Percentiles rank a stretch among this genome's conserved stretches.
These are phyloP conservation scores for Stegostoma tigrinum DNA, from an alignment of 2,113 vertebrate species.

Conservation along the genomic window DNA sequence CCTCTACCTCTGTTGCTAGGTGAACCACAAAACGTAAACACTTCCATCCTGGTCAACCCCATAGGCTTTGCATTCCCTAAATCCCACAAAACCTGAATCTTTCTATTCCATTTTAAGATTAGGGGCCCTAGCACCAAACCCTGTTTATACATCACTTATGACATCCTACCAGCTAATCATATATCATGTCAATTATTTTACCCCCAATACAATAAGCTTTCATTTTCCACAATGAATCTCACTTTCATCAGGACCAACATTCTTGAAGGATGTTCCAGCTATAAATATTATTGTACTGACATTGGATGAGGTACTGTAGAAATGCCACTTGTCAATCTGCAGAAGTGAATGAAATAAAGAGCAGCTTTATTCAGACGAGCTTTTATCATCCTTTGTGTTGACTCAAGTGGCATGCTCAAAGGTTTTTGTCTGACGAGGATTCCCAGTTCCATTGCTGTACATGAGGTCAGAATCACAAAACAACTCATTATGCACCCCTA, in stretches of 20 bases:
- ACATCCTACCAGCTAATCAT: no score
- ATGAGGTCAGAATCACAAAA: background rate
- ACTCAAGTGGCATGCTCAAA: background rate
- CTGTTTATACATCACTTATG: no score
- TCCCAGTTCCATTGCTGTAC: background rate
- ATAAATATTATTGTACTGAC: background rate
- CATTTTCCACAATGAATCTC: background rate
- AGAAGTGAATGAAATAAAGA: background rate
- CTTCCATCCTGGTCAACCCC: no score
- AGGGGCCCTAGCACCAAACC: no score
- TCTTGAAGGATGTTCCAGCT: background rate
- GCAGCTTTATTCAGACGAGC: background rate
- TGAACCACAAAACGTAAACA: no score
- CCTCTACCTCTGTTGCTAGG: no score
- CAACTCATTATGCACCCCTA: background rate
- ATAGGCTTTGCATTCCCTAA: no score
- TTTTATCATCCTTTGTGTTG: background rate
- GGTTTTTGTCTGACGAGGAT: background rate
- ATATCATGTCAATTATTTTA: no score
- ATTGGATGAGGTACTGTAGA: background rate
- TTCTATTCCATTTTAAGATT: no score
- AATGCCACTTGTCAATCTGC: background rate
- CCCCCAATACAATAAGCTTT: no score
- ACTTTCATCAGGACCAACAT: background rate
- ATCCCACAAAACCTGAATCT: no score